A percentile compares a stretch with the other conserved stretches of the same genome.
phyloP scores from a whole-genome alignment of 1,140 invertebrate genomes.

The Varroa destructor region DNA sequence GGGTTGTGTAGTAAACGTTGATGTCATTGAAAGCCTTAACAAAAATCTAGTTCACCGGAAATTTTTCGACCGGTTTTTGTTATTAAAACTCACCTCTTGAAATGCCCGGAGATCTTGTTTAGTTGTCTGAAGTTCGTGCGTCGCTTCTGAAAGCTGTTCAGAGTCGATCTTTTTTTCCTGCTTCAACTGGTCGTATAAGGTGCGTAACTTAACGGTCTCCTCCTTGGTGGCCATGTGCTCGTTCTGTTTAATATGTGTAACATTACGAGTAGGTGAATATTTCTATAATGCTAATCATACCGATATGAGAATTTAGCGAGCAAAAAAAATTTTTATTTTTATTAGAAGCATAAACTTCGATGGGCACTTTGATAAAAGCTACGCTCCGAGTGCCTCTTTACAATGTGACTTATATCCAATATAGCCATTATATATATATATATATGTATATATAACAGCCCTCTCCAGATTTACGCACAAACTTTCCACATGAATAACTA shows the following conservation, averaged over 20 bases:
- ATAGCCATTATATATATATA: no score
- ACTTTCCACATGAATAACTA: no score
- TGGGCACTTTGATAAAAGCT: background rate
- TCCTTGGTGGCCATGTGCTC: conserved; percentile 19
- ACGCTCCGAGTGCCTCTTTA: background rate
- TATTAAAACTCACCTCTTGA: background rate
- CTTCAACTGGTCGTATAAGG: conserved; percentile 2
- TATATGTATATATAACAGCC: no score
- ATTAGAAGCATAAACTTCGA: background rate
- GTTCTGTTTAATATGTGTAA: background rate
- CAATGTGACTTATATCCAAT: no score
- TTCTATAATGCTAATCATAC: no score
- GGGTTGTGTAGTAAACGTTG: no score
- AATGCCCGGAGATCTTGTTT: background rate
- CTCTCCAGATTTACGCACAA: no score
- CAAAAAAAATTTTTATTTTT: background rate
- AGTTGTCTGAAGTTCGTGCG: background rate
- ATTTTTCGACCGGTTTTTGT: no score
- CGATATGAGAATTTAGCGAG: no score
- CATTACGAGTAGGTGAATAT: background rate
- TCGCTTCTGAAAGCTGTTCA: conserved; percentile 2
- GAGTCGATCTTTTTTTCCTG: background rate
- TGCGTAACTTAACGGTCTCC: conserved; percentile 2
- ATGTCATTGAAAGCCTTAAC: no score
- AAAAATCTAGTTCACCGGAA: no score